Evolutionary conservation across 2,113 vertebrate genomes (phyloP).

Genomic region (Aspidoscelis tigris): DNA sequence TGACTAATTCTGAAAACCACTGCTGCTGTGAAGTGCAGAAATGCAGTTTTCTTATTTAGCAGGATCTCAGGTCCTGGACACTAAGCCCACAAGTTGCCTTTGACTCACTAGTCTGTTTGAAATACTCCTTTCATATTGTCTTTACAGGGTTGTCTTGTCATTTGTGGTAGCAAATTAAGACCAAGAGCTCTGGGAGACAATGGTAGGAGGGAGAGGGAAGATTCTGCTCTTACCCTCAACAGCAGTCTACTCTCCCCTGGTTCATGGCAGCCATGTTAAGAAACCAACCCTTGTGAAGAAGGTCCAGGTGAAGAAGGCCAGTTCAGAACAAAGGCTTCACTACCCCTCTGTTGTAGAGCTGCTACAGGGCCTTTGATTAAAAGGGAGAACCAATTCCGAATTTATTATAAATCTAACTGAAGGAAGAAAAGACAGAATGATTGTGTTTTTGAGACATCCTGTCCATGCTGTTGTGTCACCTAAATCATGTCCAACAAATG

Average conservation of each 20-base stretch:
- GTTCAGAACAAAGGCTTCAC: neutral
- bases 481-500: neutral
- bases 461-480: neutral
- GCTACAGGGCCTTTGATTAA: too few relatives aligned
- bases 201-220: too few relatives aligned
- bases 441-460: neutral
- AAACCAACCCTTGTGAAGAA: neutral
- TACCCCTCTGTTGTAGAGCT: neutral
- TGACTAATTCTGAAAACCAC: neutral
- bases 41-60: neutral
- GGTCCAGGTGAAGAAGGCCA: neutral
- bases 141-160: too few relatives aligned
- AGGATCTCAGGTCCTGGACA: neutral
- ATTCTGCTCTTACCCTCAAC: neutral
- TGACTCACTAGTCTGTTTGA: too few relatives aligned
- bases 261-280: neutral
- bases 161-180: too few relatives aligned
- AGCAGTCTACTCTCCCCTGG: neutral
- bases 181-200: too few relatives aligned
- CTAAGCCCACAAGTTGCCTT: neutral
- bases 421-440: too few relatives aligned
- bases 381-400: neutral
- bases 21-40: neutral
- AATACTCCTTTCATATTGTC: neutral
- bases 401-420: neutral